These are phyloP conservation scores for Parapsyche elsis DNA, from an alignment of 1,140 invertebrate genomes.

Conservation along the genomic window DNA sequence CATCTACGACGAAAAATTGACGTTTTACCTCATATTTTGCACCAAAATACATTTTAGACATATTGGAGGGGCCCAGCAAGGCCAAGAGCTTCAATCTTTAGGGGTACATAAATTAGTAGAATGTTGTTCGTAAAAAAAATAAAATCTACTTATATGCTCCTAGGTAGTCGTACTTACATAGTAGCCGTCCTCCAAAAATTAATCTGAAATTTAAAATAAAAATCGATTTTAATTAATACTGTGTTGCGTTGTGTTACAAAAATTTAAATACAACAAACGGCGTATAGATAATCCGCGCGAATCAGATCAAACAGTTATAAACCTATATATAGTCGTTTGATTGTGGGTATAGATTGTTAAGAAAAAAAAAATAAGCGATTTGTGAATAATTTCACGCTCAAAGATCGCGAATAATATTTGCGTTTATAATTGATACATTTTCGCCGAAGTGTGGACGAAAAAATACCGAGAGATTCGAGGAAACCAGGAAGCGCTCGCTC, in stretches of 20 bases:
- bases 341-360: neutral
- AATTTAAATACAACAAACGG: neutral
- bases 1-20: no score
- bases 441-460: neutral
- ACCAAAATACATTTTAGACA: no score
- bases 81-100: neutral
- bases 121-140: no score
- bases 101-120: constrained; percentile 22
- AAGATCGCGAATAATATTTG: constrained; percentile 19
- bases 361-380: constrained; percentile 1
- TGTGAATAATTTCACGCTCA: constrained; percentile 20
- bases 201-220: no score
- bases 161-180: no score
- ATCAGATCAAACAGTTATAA: constrained; percentile 30
- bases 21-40: no score
- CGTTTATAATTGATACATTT: constrained; percentile 20
- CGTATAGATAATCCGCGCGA: neutral
- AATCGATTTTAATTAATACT: neutral
- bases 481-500: neutral
- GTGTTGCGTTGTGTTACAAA: neutral
- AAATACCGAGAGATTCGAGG: neutral
- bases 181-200: no score
- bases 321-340: constrained; percentile 8
- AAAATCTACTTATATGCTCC: no score
- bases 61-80: neutral